Percentiles rank a stretch among this genome's conserved stretches.
Evolutionary conservation across 2,888 invertebrate species (phyloP).

Genomic region (Torymus aiolomorphi): DNA sequence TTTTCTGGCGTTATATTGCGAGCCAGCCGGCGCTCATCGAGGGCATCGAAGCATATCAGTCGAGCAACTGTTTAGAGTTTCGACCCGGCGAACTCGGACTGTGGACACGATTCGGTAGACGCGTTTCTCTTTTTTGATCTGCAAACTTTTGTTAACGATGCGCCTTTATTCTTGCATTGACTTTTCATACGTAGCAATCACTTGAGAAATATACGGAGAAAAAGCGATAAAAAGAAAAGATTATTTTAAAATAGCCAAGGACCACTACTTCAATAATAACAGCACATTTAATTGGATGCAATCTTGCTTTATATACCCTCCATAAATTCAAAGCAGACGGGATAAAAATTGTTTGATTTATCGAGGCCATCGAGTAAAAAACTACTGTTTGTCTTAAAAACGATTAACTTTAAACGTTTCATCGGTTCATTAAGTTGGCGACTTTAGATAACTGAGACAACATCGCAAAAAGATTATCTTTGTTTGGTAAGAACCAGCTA

Average conservation of each 20-base stretch:
- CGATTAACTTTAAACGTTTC: too few relatives aligned
- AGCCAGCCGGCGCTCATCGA: conserved; percentile 11
- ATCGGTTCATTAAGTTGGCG: too few relatives aligned
- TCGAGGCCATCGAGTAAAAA: background rate
- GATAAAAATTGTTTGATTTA: conserved; percentile 1
- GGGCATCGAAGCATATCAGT: conserved; percentile 11
- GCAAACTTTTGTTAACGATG: background rate
- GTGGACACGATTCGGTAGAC: background rate
- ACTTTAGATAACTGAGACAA: too few relatives aligned
- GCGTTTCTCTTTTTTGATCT: background rate
- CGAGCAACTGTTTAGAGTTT: too few relatives aligned
- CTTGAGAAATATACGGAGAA: background rate
- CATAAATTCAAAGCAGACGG: background rate
- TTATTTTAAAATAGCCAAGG: background rate
- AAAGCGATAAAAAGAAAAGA: too few relatives aligned
- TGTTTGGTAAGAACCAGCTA: too few relatives aligned
- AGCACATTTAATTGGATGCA: too few relatives aligned
- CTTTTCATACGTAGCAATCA: too few relatives aligned
- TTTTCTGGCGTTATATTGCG: conserved; percentile 25
- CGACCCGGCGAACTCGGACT: background rate
- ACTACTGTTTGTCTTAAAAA: background rate
- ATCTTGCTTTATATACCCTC: too few relatives aligned
- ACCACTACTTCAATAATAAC: background rate
- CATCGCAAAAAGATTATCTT: too few relatives aligned
- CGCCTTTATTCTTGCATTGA: background rate